Evolutionary conservation across 2,888 invertebrate genomes (phyloP), one percentile per base, ranked within the genome.

Genomic region (Caenorhabditis angaria): DNA sequence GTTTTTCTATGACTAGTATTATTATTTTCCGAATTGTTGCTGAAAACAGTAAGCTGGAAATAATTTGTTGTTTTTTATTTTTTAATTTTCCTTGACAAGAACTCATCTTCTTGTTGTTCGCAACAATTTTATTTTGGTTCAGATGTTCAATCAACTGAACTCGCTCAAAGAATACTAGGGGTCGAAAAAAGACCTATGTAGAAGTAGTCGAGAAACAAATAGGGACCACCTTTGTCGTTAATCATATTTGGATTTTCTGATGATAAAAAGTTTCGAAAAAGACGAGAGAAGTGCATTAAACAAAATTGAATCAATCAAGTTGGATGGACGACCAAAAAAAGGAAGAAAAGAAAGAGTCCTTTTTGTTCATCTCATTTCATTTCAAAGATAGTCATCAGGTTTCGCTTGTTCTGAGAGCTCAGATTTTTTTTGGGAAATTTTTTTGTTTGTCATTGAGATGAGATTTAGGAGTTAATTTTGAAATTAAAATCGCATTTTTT

Each of bases 71-170:
- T n/a, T n/a, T n/a, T n/a, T n/a, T n/a, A n/a, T n/a, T n/a, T n/a
- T n/a, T n/a, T n/a, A n/a, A n/a, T n/a, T n/a, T n/a, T n/a, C n/a
- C n/a, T n/a, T n/a, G n/a, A n/a, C n/a, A n/a, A n/a, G n/a, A n/a
- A n/a, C n/a, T n/a, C n/a, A n/a, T n/a, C n/a, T n/a, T n/a, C n/a
- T n/a, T n/a, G n/a, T n/a, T n/a, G n/a, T n/a, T n/a, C n/a, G n/a
- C n/a, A n/a, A n/a, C n/a, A n/a, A n/a, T n/a, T n/a, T n/a, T n/a
- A n/a, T n/a, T n/a, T n/a, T 25, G 27, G 27, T 25, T 25, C n/a
- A 55, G 27, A 28, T 55, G 27, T 55, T 25, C 55, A 27, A 28
- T 55, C 55, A 55, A 5, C 53, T n/a, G 14, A 18, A 25, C 53
- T 20, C 10, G 41, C n/a, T n/a, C 18, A 41, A 14, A 41, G 14